These are phyloP conservation scores for Chaetoderma sp. DNA, from an alignment of 2,888 invertebrate species.

Conservation along the genomic window DNA sequence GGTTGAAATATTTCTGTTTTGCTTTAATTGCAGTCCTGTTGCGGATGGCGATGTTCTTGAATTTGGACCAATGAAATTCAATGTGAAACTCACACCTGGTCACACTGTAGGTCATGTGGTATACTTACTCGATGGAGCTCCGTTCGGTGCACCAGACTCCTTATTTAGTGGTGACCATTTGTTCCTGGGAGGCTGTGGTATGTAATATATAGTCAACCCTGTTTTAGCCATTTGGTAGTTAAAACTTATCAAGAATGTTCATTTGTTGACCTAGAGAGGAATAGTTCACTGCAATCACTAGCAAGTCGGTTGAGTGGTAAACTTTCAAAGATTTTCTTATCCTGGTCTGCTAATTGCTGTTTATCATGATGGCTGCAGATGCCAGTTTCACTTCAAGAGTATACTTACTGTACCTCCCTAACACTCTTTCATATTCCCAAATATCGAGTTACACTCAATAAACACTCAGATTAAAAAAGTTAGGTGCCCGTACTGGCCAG, in stretches of 20 bases:
- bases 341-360: no score
- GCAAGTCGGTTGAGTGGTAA: no score
- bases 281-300: neutral
- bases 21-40: conserved; percentile 54
- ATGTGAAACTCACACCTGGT: conserved; percentile 56
- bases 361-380: no score
- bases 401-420: no score
- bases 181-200: conserved; percentile 64
- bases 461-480: no score
- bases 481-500: no score
- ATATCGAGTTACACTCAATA: no score
- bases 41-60: conserved; percentile 52
- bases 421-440: no score
- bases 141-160: conserved; percentile 53
- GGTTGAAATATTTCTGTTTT: no score
- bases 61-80: conserved; percentile 59
- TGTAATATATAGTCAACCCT: conserved; percentile 25
- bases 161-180: conserved; percentile 66
- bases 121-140: conserved; percentile 56
- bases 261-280: no score
- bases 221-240: neutral
- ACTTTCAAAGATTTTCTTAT: no score
- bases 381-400: no score
- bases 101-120: conserved; percentile 66
- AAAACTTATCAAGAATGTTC: neutral